A percentile compares a stretch with the other conserved stretches of the same genome.
Conservation (phyloP, 1,140 invertebrate species). For the Calycopis cecrops region DNA sequence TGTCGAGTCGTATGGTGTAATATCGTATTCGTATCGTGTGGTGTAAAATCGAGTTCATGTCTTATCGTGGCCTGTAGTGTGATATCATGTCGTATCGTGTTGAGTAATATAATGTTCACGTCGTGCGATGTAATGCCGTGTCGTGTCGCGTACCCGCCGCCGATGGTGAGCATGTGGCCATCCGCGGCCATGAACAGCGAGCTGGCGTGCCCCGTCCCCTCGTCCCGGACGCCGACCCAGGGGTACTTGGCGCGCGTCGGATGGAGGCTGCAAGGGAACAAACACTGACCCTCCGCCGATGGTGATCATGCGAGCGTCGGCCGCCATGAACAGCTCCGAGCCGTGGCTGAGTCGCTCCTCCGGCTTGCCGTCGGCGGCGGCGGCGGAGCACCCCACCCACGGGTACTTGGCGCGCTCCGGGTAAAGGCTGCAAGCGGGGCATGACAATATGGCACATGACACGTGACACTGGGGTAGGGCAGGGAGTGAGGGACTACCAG, state of each 20-base stretch:
- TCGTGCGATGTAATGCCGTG: too few species aligned
- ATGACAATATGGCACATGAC: slow-evolving; percentile 4
- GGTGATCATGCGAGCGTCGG: slow-evolving; percentile 94
- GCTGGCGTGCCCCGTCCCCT: slow-evolving; percentile 81
- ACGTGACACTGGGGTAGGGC: too few species aligned
- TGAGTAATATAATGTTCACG: too few species aligned
- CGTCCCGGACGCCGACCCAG: slow-evolving; percentile 85
- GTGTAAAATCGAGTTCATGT: too few species aligned
- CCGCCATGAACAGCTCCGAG: slow-evolving; percentile 96
- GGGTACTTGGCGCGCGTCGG: slow-evolving; percentile 91
- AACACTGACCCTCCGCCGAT: slow-evolving; percentile 76
- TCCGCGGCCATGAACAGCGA: slow-evolving; percentile 97
- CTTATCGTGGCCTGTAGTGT: neutral
- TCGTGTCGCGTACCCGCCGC: slow-evolving; percentile 44
- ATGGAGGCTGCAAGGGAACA: slow-evolving; percentile 74
- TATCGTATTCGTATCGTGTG: too few species aligned
- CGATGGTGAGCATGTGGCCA: slow-evolving; percentile 90
- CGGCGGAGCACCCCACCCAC: slow-evolving; percentile 84
- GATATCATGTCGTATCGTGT: neutral
- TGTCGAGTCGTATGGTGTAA: too few species aligned
- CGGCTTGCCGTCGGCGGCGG: slow-evolving; percentile 75
- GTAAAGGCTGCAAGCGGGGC: slow-evolving; percentile 77
- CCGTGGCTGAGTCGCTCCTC: slow-evolving; percentile 83
- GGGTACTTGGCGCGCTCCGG: slow-evolving; percentile 93
- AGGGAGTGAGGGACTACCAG: too few species aligned